These are phyloP conservation scores for Pleuronectes platessa DNA, from an alignment of 2,113 vertebrate genomes.

Conservation along the genomic window DNA sequence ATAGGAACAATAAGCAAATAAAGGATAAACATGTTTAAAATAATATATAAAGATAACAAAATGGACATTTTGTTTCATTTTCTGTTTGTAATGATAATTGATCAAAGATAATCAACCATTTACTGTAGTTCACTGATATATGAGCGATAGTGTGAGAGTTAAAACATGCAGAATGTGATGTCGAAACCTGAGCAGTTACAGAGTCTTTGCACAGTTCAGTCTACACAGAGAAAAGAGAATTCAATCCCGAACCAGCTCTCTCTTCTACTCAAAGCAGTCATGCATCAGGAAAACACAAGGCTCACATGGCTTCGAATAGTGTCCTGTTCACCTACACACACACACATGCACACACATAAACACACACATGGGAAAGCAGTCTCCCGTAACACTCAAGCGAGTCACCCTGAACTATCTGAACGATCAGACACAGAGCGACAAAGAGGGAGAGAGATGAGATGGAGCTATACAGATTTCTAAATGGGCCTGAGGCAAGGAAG, in stretches of 20 bases:
- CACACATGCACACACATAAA: conserved; percentile 43
- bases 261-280: conserved; percentile 65
- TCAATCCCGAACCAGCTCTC: conserved; percentile 65
- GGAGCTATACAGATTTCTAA: conserved; percentile 68
- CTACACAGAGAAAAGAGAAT: conserved; percentile 42
- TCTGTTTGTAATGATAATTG: neutral
- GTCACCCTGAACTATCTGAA: conserved; percentile 83
- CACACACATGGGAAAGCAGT: conserved; percentile 56
- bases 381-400: conserved; percentile 76
- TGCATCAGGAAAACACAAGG: conserved; percentile 63
- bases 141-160: neutral
- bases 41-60: too few relatives aligned
- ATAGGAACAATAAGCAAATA: neutral
- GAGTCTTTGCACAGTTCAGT: conserved; percentile 45
- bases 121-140: neutral
- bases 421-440: conserved; percentile 70
- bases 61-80: neutral
- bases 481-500: conserved; percentile 71
- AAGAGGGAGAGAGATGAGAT: conserved; percentile 51
- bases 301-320: conserved; percentile 56
- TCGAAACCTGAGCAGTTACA: conserved; percentile 47
- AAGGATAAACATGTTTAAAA: neutral
- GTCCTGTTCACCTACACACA: conserved; percentile 65
- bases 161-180: conserved; percentile 41
- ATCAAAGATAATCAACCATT: neutral